Percentiles rank a stretch among this genome's conserved stretches.
phyloP scores from a whole-genome alignment of 37 sponge, comb jelly and placozoan species.

The Aphrocallistes beatrix region DNA sequence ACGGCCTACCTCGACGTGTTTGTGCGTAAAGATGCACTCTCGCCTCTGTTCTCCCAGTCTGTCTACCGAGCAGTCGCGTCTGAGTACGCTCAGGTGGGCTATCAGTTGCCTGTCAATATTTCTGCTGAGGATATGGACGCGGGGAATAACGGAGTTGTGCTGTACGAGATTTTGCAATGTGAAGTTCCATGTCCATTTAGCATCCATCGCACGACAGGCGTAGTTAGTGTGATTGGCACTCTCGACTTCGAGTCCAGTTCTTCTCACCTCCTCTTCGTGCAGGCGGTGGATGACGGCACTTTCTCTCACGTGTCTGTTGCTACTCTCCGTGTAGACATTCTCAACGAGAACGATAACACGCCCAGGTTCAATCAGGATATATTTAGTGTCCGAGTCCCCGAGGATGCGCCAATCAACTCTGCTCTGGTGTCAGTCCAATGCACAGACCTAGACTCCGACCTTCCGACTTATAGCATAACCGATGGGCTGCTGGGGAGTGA shows the following conservation, averaged over 20 bases:
- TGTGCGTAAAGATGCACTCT: background rate
- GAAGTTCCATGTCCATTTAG: background rate
- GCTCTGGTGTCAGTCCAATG: background rate
- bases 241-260: slow-evolving; percentile 30
- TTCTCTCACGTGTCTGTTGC: background rate
- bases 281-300: background rate
- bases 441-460: background rate
- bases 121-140: slow-evolving; percentile 18
- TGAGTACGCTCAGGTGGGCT: background rate
- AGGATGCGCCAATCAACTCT: background rate
- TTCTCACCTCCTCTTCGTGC: background rate
- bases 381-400: background rate
- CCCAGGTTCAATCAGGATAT: background rate
- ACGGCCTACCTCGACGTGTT: background rate
- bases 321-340: background rate
- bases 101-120: background rate
- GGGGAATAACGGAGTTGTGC: background rate
- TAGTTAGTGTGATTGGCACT: slow-evolving; percentile 14
- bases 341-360: background rate
- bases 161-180: background rate
- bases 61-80: background rate
- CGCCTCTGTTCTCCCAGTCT: slow-evolving; percentile 15
- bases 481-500: background rate
- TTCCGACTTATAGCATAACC: background rate
- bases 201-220: slow-evolving; percentile 15